Conservation (phyloP, 2,888 invertebrate genomes). For the Polyommatus iphigenia region DNA sequence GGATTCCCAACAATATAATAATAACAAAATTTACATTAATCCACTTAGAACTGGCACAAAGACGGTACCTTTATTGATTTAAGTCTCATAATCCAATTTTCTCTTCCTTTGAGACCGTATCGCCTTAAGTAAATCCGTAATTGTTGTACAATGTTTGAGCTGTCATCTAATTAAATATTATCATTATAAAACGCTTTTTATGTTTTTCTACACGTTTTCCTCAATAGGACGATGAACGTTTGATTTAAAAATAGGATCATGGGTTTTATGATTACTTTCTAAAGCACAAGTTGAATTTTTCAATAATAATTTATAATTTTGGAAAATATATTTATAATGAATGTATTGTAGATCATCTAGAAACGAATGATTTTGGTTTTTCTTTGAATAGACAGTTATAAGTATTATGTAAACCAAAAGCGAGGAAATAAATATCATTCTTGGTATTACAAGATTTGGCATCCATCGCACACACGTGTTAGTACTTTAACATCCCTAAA, state of each 20-base stretch:
- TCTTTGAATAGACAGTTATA: too few species aligned
- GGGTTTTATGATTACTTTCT: not conserved
- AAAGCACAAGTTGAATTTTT: too few species aligned
- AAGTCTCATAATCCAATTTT: slow-evolving; percentile 28
- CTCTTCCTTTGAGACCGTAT: slow-evolving; percentile 25
- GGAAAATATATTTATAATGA: too few species aligned
- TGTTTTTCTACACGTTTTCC: not conserved
- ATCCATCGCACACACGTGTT: not conserved
- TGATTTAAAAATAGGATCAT: not conserved
- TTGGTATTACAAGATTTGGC: not conserved
- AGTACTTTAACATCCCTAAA: not conserved
- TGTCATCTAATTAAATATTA: slow-evolving; percentile 15
- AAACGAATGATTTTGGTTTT: too few species aligned
- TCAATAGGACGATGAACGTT: not conserved
- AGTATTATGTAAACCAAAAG: too few species aligned
- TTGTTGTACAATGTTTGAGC: slow-evolving; percentile 14
- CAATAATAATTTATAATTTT: too few species aligned
- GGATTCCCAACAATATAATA: not conserved
- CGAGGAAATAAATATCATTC: too few species aligned
- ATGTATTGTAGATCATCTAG: too few species aligned
- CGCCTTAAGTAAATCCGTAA: slow-evolving; percentile 25
- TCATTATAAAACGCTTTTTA: slow-evolving; percentile 11
- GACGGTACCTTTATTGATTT: slow-evolving; percentile 28
- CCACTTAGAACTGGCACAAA: slow-evolving; percentile 22
- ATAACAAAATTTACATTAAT: slow-evolving; percentile 19